A percentile compares a stretch with the other conserved stretches of the same genome.
These are phyloP conservation scores for Gouania willdenowi DNA, from an alignment of 2,797 vertebrate genomes.

Conservation along the genomic window DNA sequence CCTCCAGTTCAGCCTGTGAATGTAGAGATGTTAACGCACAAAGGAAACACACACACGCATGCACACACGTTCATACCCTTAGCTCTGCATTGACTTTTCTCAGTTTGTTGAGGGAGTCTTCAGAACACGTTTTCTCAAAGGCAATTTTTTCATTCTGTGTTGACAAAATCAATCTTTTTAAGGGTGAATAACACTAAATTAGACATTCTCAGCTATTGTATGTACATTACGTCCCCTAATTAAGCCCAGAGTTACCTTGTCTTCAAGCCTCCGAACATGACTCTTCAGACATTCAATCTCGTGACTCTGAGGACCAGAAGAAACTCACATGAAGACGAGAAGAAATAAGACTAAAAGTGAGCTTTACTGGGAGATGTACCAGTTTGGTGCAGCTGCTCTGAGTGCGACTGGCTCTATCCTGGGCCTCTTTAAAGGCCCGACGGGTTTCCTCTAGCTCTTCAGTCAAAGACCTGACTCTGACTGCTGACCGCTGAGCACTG, in stretches of 20 bases:
- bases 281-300: constrained; percentile 67
- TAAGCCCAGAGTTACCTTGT: constrained; percentile 55
- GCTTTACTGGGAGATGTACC: constrained; percentile 37
- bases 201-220: too few species aligned
- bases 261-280: constrained; percentile 66
- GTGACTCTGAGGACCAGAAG: constrained; percentile 52
- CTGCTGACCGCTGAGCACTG: constrained; percentile 65
- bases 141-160: constrained; percentile 71
- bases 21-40: background rate
- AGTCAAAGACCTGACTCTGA: constrained; percentile 54
- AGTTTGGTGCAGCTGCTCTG: constrained; percentile 64
- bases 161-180: background rate
- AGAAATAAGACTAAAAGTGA: background rate
- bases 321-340: constrained; percentile 1
- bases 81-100: constrained; percentile 61
- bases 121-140: constrained; percentile 61
- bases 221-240: background rate
- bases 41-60: too few species aligned
- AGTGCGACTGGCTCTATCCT: constrained; percentile 54
- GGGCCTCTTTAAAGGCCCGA: constrained; percentile 56
- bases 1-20: constrained; percentile 67
- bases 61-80: constrained; percentile 63
- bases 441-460: constrained; percentile 75
- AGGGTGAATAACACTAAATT: too few species aligned
- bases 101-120: constrained; percentile 66